Conservation (phyloP, 2,888 invertebrate species). For the Agonopterix arenella region DNA sequence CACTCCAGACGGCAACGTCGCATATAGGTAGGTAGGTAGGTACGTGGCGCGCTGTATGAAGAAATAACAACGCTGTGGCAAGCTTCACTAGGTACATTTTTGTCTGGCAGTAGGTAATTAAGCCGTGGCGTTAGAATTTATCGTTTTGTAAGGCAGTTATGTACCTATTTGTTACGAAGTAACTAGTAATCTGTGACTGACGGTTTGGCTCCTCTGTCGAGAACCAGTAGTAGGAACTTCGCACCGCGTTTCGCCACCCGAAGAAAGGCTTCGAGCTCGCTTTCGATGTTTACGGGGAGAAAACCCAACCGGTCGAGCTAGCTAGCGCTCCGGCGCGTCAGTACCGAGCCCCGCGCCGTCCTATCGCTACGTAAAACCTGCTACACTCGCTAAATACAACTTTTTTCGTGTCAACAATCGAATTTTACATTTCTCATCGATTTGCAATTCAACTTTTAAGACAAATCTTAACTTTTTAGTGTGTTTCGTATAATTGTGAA, state of each 20-base stretch:
- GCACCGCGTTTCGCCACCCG: constrained; percentile 53
- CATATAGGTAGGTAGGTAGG: no score
- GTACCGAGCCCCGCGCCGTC: constrained; percentile 43
- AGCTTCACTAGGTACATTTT: no score
- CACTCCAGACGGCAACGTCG: no score
- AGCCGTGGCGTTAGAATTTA: no score
- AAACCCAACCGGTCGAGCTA: constrained; percentile 62
- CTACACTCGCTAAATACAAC: constrained; percentile 8
- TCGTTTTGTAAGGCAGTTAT: no score
- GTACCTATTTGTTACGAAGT: not conserved
- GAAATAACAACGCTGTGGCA: no score
- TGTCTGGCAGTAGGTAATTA: no score
- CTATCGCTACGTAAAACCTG: constrained; percentile 23
- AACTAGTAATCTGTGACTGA: not conserved
- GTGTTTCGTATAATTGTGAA: not conserved
- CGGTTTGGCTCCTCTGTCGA: constrained; percentile 15
- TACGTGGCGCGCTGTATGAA: no score
- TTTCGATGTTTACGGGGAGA: constrained; percentile 75
- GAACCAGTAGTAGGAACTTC: constrained; percentile 34
- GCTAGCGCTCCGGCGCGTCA: constrained; percentile 24
- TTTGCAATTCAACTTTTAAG: not conserved
- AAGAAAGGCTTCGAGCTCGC: constrained; percentile 69
- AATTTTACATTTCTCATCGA: not conserved
- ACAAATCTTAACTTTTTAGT: not conserved
- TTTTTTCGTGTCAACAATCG: constrained; percentile 16